These are phyloP conservation scores for Cryptosula pallasiana DNA, from an alignment of 2,888 invertebrate genomes.

Conservation along the genomic window DNA sequence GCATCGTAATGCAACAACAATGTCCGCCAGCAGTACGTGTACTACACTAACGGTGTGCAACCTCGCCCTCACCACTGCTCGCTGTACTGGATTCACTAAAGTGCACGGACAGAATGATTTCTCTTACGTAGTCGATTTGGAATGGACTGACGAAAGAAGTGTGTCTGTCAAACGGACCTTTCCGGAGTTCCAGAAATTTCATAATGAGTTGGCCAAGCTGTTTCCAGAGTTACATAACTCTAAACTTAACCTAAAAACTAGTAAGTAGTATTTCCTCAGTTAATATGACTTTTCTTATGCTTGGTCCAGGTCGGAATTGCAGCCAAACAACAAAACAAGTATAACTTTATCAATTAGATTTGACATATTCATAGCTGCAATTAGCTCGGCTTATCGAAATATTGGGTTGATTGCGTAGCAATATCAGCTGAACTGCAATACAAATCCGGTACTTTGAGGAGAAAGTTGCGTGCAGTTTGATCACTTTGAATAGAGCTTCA, in stretches of 20 bases:
- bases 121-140: background rate
- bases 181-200: conserved; percentile 6
- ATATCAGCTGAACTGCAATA: too few species aligned
- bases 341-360: too few species aligned
- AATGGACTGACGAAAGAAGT: conserved; percentile 20
- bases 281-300: background rate
- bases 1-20: conserved; percentile 19
- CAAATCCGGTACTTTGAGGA: too few species aligned
- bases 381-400: too few species aligned
- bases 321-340: too few species aligned
- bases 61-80: conserved; percentile 1
- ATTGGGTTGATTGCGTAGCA: too few species aligned
- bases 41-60: background rate
- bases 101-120: conserved; percentile 17
- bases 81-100: conserved; percentile 24
- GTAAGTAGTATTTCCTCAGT: background rate
- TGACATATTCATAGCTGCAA: too few species aligned
- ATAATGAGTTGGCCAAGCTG: conserved; percentile 1
- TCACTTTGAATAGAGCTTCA: too few species aligned
- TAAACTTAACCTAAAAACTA: conserved; percentile 8
- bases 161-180: conserved; percentile 14
- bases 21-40: conserved; percentile 22
- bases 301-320: too few species aligned
- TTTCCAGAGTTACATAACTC: conserved; percentile 23
- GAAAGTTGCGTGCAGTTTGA: too few species aligned